Conservation (phyloP, 2,888 invertebrate species). For the Exocentrus adspersus region DNA sequence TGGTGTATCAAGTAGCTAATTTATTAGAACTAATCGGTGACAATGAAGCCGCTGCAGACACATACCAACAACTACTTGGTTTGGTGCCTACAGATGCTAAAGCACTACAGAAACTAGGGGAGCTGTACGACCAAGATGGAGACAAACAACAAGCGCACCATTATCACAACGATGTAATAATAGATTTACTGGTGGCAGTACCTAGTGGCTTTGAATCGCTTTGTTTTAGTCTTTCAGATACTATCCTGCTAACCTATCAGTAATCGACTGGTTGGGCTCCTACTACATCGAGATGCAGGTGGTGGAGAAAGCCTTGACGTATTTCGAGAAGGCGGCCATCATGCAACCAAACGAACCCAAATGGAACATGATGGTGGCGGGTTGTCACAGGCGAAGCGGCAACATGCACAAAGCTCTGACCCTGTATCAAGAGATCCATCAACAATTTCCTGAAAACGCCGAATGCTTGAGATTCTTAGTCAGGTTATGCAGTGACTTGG, state of each 20-base stretch:
- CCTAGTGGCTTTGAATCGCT: too few relatives aligned
- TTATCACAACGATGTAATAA: conserved; percentile 78
- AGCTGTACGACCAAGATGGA: conserved; percentile 88
- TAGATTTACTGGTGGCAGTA: too few relatives aligned
- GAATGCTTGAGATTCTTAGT: conserved; percentile 92
- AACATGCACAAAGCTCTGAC: conserved; percentile 75
- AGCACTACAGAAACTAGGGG: conserved; percentile 88
- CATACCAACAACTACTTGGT: conserved; percentile 80
- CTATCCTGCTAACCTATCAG: conserved; percentile 77
- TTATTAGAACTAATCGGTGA: conserved; percentile 77
- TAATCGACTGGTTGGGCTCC: conserved; percentile 89
- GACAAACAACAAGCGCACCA: conserved; percentile 92
- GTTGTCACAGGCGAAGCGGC: conserved; percentile 84
- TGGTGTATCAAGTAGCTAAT: conserved; percentile 78
- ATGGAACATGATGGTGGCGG: conserved; percentile 87
- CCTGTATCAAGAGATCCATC: conserved; percentile 80
- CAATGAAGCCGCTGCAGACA: conserved; percentile 72
- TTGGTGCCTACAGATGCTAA: conserved; percentile 90
- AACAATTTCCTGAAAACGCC: conserved; percentile 91
- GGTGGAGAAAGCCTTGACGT: conserved; percentile 85
- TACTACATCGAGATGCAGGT: conserved; percentile 90
- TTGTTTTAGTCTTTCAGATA: conserved; percentile 72
- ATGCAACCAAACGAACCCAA: conserved; percentile 83
- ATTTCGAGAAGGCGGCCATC: conserved; percentile 82
- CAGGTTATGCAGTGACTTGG: conserved; percentile 89